Percentiles rank a stretch among this genome's conserved stretches.
phyloP scores from a whole-genome alignment of 2,797 vertebrate genomes.

The Nannoperca obscura region DNA sequence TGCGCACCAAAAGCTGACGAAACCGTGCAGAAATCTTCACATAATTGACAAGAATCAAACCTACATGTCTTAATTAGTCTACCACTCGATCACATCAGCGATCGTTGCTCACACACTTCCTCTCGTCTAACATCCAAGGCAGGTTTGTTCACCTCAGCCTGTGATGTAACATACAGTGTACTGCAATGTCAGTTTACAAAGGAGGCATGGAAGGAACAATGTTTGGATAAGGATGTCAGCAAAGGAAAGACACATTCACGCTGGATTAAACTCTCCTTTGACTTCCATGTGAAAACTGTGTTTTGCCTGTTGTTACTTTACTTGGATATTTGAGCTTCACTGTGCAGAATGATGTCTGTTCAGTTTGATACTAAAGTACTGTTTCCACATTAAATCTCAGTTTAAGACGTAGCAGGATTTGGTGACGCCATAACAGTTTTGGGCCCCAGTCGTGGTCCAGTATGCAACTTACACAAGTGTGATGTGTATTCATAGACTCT shows the following conservation, averaged over 20 bases:
- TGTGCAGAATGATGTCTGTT: too few relatives aligned
- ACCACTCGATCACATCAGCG: slow-evolving; percentile 50
- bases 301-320: neutral
- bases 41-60: slow-evolving; percentile 62
- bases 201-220: neutral
- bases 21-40: slow-evolving; percentile 68
- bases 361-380: too few relatives aligned
- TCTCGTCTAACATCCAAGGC: slow-evolving; percentile 4
- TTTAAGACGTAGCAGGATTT: neutral
- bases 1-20: slow-evolving; percentile 72
- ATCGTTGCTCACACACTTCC: slow-evolving; percentile 8
- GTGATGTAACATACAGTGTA: neutral
- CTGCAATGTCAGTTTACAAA: neutral
- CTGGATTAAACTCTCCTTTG: neutral
- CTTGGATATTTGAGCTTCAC: neutral
- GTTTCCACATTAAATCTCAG: neutral
- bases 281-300: neutral
- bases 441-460: neutral
- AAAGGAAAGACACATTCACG: neutral
- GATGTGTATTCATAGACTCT: neutral
- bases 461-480: neutral
- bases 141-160: slow-evolving; percentile 14
- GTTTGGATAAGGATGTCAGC: neutral
- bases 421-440: neutral
- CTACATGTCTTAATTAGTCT: slow-evolving; percentile 59